Percentiles rank a stretch among this genome's conserved stretches.
These are phyloP conservation scores for Chaenocephalus aceratus DNA, from an alignment of 2,113 vertebrate genomes.

Conservation along the genomic window DNA sequence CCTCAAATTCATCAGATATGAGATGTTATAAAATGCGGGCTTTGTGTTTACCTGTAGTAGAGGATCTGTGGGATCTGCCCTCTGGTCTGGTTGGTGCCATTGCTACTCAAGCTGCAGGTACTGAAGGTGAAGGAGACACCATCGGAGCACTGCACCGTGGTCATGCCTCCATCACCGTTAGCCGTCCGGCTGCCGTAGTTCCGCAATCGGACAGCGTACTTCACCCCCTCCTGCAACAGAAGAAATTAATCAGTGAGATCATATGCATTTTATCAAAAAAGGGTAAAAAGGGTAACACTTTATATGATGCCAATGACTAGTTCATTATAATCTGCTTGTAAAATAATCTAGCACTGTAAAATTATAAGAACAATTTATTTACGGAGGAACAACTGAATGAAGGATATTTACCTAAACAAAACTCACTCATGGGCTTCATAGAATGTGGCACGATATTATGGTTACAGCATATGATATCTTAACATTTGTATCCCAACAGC, in stretches of 20 bases:
- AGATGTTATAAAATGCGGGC: background rate
- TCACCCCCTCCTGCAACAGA: constrained; percentile 90
- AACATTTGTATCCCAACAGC: background rate
- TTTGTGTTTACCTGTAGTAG: constrained; percentile 92
- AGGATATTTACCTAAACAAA: too few species aligned
- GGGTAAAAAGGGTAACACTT: background rate
- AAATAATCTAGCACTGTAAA: too few species aligned
- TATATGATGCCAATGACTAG: too few species aligned
- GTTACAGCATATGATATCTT: background rate
- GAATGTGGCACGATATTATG: background rate
- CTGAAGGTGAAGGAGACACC: constrained; percentile 96
- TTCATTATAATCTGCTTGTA: too few species aligned
- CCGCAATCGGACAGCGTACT: constrained; percentile 95
- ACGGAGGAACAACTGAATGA: too few species aligned
- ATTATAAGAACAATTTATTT: too few species aligned
- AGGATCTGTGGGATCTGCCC: constrained; percentile 98
- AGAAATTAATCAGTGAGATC: background rate
- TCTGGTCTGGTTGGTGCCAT: constrained; percentile 98
- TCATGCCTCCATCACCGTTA: constrained; percentile 98
- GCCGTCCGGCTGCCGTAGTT: constrained; percentile 99
- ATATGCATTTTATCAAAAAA: background rate
- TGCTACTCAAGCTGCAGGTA: constrained; percentile 97
- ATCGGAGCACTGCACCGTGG: constrained; percentile 96
- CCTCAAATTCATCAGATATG: background rate
- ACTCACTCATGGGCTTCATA: too few species aligned